Evolutionary conservation across 2,888 invertebrate genomes (phyloP).

Genomic region (Hemaris fuciformis): DNA sequence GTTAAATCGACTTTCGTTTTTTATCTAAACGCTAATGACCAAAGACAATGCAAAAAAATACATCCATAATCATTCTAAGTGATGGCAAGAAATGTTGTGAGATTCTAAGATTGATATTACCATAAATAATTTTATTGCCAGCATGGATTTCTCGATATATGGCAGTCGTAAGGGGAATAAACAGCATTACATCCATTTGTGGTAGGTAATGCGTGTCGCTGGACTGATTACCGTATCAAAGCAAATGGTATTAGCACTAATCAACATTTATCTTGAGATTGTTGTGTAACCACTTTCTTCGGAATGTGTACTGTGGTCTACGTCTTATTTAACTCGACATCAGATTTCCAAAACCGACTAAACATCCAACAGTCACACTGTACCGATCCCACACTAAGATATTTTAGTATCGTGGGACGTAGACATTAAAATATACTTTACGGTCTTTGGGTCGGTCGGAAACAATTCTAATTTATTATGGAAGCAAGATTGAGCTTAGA

Average conservation of each 20-base stretch:
- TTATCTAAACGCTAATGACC: neutral
- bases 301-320: neutral
- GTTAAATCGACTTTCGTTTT: neutral
- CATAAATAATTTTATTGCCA: neutral
- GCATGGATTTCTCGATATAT: neutral
- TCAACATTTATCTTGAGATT: slow-evolving; percentile 8
- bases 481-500: too few species aligned
- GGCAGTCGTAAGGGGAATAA: neutral
- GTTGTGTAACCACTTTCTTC: neutral
- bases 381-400: too few species aligned
- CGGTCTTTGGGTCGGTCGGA: too few species aligned
- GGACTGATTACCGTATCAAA: slow-evolving; percentile 1
- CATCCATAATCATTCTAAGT: neutral
- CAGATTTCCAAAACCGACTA: neutral
- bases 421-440: too few species aligned
- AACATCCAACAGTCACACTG: too few species aligned
- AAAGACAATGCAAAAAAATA: neutral
- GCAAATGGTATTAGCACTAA: neutral
- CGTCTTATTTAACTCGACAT: neutral
- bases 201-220: slow-evolving; percentile 1
- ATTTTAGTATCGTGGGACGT: neutral
- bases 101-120: neutral
- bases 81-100: too few species aligned
- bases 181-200: neutral
- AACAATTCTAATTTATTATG: too few species aligned